Evolutionary conservation across 2,113 vertebrate species (phyloP).

Genomic region (Colinus virginianus): DNA sequence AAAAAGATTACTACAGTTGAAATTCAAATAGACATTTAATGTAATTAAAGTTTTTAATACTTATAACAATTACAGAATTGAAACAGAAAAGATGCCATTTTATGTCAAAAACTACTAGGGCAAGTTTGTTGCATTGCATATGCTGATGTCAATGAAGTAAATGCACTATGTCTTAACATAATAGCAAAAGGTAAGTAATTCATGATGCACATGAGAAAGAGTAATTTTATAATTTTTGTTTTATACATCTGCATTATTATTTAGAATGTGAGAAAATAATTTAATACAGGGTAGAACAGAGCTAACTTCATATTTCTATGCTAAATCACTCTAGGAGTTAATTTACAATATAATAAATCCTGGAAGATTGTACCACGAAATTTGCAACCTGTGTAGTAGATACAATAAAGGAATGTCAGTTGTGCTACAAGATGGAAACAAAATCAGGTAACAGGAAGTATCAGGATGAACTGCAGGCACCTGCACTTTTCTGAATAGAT

Average conservation of each 20-base stretch:
- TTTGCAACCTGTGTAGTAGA: not conserved
- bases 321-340: not conserved
- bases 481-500: not conserved
- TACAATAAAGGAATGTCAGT: not conserved
- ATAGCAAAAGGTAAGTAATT: not conserved
- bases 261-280: not conserved
- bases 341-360: constrained; percentile 19
- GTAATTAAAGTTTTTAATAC: not conserved
- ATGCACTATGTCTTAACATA: not conserved
- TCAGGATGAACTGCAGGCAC: not conserved
- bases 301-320: not conserved
- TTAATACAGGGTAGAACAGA: not conserved
- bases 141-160: not conserved
- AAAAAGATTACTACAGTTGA: not conserved
- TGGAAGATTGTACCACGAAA: not conserved
- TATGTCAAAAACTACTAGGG: not conserved
- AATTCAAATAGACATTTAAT: not conserved
- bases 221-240: not conserved
- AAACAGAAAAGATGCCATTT: not conserved
- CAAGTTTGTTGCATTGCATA: not conserved
- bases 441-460: not conserved
- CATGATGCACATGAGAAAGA: not conserved
- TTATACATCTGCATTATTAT: not conserved
- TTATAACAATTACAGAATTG: not conserved
- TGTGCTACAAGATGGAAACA: constrained; percentile 11